Conservation (phyloP, 1,140 invertebrate genomes). For the Cataglyphis hispanica region DNA sequence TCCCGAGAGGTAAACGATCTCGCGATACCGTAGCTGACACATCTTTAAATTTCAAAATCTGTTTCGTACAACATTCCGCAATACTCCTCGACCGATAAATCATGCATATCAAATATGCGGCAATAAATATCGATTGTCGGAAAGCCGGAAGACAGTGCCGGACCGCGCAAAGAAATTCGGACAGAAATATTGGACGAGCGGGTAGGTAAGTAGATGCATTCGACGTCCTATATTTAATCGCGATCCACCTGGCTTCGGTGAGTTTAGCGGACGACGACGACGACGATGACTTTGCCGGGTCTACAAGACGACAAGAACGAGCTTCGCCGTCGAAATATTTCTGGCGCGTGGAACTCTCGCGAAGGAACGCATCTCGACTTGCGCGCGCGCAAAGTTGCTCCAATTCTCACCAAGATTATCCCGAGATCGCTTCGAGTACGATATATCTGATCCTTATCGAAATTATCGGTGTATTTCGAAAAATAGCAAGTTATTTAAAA, state of each 20-base stretch:
- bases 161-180: slow-evolving; percentile 41
- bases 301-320: slow-evolving; percentile 1
- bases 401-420: not conserved
- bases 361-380: slow-evolving; percentile 41
- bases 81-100: not conserved
- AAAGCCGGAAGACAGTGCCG: not conserved
- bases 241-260: slow-evolving; percentile 74
- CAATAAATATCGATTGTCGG: slow-evolving; percentile 8
- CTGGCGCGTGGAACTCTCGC: slow-evolving; percentile 63
- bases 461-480: not conserved
- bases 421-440: not conserved
- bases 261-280: slow-evolving; percentile 45
- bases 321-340: slow-evolving; percentile 71
- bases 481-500: not conserved
- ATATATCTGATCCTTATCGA: not conserved
- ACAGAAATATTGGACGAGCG: slow-evolving; percentile 65
- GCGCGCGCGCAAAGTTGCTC: slow-evolving; percentile 5
- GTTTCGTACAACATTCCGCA: not conserved
- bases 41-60: slow-evolving; percentile 2
- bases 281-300: slow-evolving; percentile 30
- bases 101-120: not conserved
- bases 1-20: slow-evolving; percentile 22
- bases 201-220: slow-evolving; percentile 63
- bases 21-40: not conserved
- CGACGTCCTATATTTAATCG: slow-evolving; percentile 77